These are phyloP conservation scores for Sebastes diaconus DNA, from an alignment of 2,797 vertebrate species.

Conservation along the genomic window DNA sequence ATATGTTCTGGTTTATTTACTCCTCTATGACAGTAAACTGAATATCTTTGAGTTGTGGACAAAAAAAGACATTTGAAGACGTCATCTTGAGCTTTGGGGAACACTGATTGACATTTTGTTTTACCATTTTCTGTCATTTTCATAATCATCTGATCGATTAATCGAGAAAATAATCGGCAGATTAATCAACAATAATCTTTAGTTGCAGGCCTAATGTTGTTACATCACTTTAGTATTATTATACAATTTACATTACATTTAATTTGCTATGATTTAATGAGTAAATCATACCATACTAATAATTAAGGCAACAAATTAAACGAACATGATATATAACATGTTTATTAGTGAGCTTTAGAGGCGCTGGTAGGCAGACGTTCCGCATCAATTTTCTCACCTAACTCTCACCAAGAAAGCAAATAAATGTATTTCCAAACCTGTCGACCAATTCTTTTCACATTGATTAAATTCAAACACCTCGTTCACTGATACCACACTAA, in stretches of 20 bases:
- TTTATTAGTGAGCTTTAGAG: neutral
- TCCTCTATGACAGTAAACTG: too few relatives aligned
- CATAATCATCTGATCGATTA: too few relatives aligned
- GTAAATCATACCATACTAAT: neutral
- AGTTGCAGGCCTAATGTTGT: neutral
- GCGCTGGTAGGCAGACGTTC: neutral
- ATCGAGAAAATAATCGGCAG: too few relatives aligned
- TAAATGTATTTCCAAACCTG: neutral
- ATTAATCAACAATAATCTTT: too few relatives aligned
- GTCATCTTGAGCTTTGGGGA: accelerated
- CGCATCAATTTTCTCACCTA: neutral
- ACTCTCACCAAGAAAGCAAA: neutral
- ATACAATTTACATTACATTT: neutral
- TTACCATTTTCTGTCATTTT: too few relatives aligned
- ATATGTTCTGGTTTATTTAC: too few relatives aligned
- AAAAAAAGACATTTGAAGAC: too few relatives aligned
- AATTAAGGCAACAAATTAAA: neutral
- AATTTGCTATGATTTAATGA: neutral
- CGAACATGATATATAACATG: neutral
- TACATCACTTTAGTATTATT: neutral
- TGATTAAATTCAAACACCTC: neutral
- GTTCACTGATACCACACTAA: neutral
- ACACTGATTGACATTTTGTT: accelerated
- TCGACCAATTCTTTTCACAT: neutral
- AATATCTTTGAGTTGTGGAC: accelerated